A percentile compares a stretch with the other conserved stretches of the same genome.
Evolutionary conservation across 2,888 invertebrate genomes (phyloP).

Genomic region (Ormyrus thymus): DNA sequence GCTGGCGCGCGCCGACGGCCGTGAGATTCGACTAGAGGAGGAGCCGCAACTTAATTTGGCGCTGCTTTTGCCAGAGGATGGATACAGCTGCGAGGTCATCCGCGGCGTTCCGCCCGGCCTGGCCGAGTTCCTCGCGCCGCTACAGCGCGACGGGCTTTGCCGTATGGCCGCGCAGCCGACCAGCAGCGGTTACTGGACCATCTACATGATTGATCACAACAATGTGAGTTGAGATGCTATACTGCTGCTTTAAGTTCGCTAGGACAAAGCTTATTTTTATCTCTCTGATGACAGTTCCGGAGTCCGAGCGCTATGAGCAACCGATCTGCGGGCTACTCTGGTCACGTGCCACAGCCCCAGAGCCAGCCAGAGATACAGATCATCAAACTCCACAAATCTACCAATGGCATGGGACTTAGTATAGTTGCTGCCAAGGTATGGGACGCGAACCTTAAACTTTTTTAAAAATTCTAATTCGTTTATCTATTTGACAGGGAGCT

Average conservation of each 20-base stretch:
- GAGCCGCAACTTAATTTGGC: slow-evolving; percentile 93
- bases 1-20: slow-evolving; percentile 90
- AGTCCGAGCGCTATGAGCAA: slow-evolving; percentile 82
- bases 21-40: slow-evolving; percentile 92
- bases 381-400: slow-evolving; percentile 94
- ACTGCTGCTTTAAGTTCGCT: slow-evolving; percentile 36
- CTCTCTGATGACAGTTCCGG: slow-evolving; percentile 74
- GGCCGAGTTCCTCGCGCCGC: slow-evolving; percentile 89
- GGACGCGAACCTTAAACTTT: background rate
- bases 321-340: slow-evolving; percentile 76
- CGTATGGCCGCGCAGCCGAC: slow-evolving; percentile 92
- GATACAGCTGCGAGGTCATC: slow-evolving; percentile 97
- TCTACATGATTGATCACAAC: slow-evolving; percentile 86
- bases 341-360: slow-evolving; percentile 67
- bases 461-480: background rate
- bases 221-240: slow-evolving; percentile 70
- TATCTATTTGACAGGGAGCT: slow-evolving; percentile 78
- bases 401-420: slow-evolving; percentile 98
- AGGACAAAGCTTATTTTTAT: background rate
- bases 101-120: slow-evolving; percentile 95
- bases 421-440: slow-evolving; percentile 97
- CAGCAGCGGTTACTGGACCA: slow-evolving; percentile 95
- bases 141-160: slow-evolving; percentile 91
- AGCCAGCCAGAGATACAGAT: slow-evolving; percentile 86
- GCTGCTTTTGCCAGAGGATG: slow-evolving; percentile 96